phyloP scores from a whole-genome alignment of 2,888 invertebrate genomes.

The Cephus spinipes region DNA sequence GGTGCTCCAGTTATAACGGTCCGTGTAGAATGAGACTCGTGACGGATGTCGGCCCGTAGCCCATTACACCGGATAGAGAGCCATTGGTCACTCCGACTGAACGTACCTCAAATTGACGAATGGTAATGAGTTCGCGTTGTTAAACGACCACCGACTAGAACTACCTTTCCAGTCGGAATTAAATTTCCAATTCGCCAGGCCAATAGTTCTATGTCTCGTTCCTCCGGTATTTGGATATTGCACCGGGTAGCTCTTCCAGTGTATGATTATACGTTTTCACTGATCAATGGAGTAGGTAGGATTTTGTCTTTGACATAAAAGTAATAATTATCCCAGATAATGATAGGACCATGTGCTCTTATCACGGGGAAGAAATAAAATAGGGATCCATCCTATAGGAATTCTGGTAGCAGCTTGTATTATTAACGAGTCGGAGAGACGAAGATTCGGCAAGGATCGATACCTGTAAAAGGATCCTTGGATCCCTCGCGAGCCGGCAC shows the following conservation, averaged over 20 bases:
- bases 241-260: neutral
- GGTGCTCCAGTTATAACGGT: slow-evolving; percentile 54
- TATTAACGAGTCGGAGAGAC: neutral
- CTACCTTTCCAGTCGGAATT: slow-evolving; percentile 42
- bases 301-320: neutral
- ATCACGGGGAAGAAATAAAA: neutral
- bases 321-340: neutral
- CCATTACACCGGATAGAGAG: slow-evolving; percentile 65
- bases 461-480: slow-evolving; percentile 35
- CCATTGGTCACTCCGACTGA: slow-evolving; percentile 65
- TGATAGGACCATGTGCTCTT: no score
- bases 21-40: slow-evolving; percentile 48
- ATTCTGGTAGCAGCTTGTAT: neutral
- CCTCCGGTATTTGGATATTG: neutral
- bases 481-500: slow-evolving; percentile 45
- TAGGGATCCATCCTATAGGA: neutral
- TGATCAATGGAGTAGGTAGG: neutral
- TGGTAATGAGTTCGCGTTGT: slow-evolving; percentile 66
- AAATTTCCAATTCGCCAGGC: slow-evolving; percentile 31
- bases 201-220: neutral
- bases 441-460: neutral
- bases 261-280: neutral
- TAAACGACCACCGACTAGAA: slow-evolving; percentile 57
- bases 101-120: slow-evolving; percentile 67
- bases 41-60: slow-evolving; percentile 64